Evolutionary conservation across 2,888 invertebrate genomes (phyloP), one percentile per base, ranked within the genome.

Genomic region (Aplocera efformata): DNA sequence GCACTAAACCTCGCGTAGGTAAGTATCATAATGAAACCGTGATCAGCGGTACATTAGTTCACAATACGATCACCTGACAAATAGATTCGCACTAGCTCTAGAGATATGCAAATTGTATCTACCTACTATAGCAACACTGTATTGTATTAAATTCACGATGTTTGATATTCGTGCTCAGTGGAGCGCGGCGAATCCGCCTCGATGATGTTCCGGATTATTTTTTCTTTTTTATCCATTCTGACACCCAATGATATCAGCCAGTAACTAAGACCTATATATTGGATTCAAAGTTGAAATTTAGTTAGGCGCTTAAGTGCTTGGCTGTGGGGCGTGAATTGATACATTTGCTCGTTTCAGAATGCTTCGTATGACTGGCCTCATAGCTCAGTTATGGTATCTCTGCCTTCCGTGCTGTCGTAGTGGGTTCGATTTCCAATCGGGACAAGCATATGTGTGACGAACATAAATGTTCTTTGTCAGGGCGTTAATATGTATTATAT

Each of bases 131-230:
- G 2, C 13, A 17, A 17, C 13, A 3, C 5, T 17, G 30, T 40
- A 50, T 55, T 53, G 50, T 56, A 53, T 50, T 49, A 51, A 43
- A 51, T 54, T 47, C 50, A 56, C 56, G 60, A 50, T 49, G 50
- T 48, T 49, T 54, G 60, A 56, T 67, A 63, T 56, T 60, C 46
- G 56, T 52, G 65, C 52, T 45, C 60, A 62, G 50, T 40, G 55
- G 47, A 59, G 58, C 58, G 62, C 42, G 50, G 50, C 50, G 43
- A 53, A 60, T 61, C 55, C 54, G 53, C 43, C 43, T 39, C 57
- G 43, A 43, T 53, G 51, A 46, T 41, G 55, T 52, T 50, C 51
- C 42, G 55, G 53, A 59, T 63, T 56, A 51, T 48, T 56, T 66
- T 58, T 48, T 53, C 51, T 54, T 48, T 53, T 63, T 57, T 40